These are phyloP conservation scores for Nemotelus pantherinus DNA, from an alignment of 2,888 invertebrate species.

Conservation along the genomic window DNA sequence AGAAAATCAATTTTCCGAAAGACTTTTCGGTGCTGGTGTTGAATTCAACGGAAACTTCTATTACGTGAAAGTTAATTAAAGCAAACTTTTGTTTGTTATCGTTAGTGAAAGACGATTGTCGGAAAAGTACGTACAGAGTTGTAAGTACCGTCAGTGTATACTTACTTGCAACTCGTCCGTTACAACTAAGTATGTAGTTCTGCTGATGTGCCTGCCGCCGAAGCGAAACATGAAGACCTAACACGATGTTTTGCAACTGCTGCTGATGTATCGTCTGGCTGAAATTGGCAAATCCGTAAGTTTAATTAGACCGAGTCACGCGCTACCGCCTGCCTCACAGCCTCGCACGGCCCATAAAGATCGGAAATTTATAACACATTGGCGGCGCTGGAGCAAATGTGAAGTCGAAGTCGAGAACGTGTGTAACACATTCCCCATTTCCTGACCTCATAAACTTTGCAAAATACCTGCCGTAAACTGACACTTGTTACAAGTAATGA, in stretches of 20 bases:
- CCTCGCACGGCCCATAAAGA: background rate
- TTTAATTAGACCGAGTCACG: slow-evolving; percentile 41
- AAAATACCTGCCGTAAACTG: slow-evolving; percentile 21
- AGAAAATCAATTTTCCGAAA: slow-evolving; percentile 31
- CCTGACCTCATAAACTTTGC: slow-evolving; percentile 30
- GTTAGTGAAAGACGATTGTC: background rate
- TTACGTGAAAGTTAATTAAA: slow-evolving; percentile 41
- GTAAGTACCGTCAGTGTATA: background rate
- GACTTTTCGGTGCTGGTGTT: slow-evolving; percentile 15
- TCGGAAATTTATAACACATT: slow-evolving; percentile 38
- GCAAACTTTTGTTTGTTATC: slow-evolving; percentile 29
- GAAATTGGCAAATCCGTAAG: slow-evolving; percentile 38
- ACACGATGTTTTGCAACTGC: too few relatives aligned
- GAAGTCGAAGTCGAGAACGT: slow-evolving; percentile 18
- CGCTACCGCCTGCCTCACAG: background rate
- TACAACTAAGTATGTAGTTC: too few relatives aligned
- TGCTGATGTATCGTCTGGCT: slow-evolving; percentile 20
- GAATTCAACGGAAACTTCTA: slow-evolving; percentile 42
- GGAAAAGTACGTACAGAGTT: background rate
- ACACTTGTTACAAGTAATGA: slow-evolving; percentile 28
- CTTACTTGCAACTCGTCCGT: too few relatives aligned
- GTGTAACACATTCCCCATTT: slow-evolving; percentile 26
- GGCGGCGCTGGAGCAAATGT: background rate
- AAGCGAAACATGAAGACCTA: too few relatives aligned
- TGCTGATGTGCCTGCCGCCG: too few relatives aligned